These are phyloP conservation scores for Gymnosoma rotundatum DNA, from an alignment of 2,888 invertebrate species.

Conservation along the genomic window DNA sequence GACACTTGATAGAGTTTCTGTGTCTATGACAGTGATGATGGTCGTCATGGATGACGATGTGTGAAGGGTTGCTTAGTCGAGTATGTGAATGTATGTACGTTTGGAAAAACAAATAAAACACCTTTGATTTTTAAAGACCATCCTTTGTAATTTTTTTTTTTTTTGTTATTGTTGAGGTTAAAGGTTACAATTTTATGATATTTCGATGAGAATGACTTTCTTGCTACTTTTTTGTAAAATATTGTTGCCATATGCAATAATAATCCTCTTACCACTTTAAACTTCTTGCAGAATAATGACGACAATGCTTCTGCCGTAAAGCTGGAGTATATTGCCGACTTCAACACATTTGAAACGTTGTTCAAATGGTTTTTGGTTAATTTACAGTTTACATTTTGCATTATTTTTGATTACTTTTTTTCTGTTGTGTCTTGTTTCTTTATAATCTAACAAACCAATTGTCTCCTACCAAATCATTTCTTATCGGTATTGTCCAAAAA, in stretches of 20 bases:
- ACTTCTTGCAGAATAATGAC: not conserved
- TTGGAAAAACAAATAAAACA: slow-evolving; percentile 62
- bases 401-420: slow-evolving; percentile 38
- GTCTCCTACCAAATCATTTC: slow-evolving; percentile 70
- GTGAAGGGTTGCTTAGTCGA: slow-evolving; percentile 47
- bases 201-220: slow-evolving; percentile 4
- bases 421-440: slow-evolving; percentile 39
- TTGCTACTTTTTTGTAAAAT: slow-evolving; percentile 25
- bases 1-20: slow-evolving; percentile 54
- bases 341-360: slow-evolving; percentile 41
- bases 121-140: slow-evolving; percentile 44
- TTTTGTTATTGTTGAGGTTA: slow-evolving; percentile 38
- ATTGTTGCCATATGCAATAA: slow-evolving; percentile 64
- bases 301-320: slow-evolving; percentile 11
- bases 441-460: slow-evolving; percentile 70
- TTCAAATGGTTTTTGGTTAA: slow-evolving; percentile 56
- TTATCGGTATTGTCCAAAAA: slow-evolving; percentile 66
- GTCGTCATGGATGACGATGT: slow-evolving; percentile 39
- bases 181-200: slow-evolving; percentile 46
- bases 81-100: slow-evolving; percentile 6
- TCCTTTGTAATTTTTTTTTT: slow-evolving; percentile 6
- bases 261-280: not conserved
- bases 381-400: slow-evolving; percentile 62
- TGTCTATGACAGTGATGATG: slow-evolving; percentile 23
- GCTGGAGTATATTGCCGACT: slow-evolving; percentile 26